These are phyloP conservation scores for Seriola dumerili DNA, from an alignment of 2,113 vertebrate species.

Conservation along the genomic window DNA sequence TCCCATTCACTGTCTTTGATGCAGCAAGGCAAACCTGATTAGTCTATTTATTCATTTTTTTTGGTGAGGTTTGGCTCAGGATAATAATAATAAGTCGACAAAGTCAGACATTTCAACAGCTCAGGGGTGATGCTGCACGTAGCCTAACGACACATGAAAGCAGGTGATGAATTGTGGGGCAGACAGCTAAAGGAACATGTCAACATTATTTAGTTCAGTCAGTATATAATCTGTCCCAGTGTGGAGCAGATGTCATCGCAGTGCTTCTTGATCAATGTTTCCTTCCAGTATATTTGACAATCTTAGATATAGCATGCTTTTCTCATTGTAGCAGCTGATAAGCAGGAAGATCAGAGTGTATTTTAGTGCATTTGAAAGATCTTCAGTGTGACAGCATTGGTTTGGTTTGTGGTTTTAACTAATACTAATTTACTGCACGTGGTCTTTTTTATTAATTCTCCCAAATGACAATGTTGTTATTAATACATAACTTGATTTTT, in stretches of 20 bases:
- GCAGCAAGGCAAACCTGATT: slow-evolving; percentile 36
- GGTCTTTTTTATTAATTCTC: slow-evolving; percentile 20
- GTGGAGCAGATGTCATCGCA: background rate
- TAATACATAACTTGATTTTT: slow-evolving; percentile 43
- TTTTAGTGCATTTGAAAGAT: slow-evolving; percentile 66
- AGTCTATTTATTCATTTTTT: slow-evolving; percentile 14
- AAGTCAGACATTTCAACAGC: background rate
- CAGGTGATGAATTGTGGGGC: background rate
- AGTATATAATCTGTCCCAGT: background rate
- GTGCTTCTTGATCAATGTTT: slow-evolving; percentile 26
- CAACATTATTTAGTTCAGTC: slow-evolving; percentile 23
- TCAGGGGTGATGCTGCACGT: background rate
- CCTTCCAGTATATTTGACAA: slow-evolving; percentile 8
- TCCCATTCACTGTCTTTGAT: slow-evolving; percentile 27
- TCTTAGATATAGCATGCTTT: slow-evolving; percentile 43
- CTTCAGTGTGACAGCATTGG: slow-evolving; percentile 45
- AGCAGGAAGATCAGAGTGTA: slow-evolving; percentile 58
- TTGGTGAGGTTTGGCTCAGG: slow-evolving; percentile 28
- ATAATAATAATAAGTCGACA: background rate
- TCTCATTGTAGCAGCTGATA: slow-evolving; percentile 56
- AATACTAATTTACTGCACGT: slow-evolving; percentile 41
- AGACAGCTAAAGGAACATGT: background rate
- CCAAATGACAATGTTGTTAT: slow-evolving; percentile 30
- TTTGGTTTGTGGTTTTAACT: slow-evolving; percentile 48
- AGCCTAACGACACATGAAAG: slow-evolving; percentile 13